These are phyloP conservation scores for Tachina grossa DNA, from an alignment of 2,888 invertebrate species.

Conservation along the genomic window DNA sequence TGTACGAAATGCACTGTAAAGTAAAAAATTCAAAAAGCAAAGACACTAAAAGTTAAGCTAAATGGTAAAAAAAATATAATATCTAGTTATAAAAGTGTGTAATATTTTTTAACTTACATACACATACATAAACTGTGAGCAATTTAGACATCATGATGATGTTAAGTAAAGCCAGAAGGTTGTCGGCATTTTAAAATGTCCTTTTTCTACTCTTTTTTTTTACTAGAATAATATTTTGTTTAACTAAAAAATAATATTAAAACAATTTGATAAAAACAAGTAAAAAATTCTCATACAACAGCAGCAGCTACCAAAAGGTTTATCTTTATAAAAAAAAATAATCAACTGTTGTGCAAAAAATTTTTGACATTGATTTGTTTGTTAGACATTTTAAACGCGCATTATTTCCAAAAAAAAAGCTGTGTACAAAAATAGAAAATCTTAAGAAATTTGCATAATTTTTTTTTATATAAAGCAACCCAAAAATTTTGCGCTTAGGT, in stretches of 20 bases:
- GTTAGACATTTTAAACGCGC: slow-evolving; percentile 36
- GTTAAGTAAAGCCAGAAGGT: slow-evolving; percentile 67
- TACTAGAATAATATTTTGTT: background rate
- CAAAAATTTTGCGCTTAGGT: too few relatives aligned
- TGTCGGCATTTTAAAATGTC: slow-evolving; percentile 60
- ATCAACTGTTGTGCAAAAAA: slow-evolving; percentile 33
- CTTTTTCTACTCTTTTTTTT: background rate
- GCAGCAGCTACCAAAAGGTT: background rate
- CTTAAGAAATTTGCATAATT: background rate
- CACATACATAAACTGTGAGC: slow-evolving; percentile 10
- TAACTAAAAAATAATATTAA: slow-evolving; percentile 13
- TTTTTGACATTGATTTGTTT: slow-evolving; percentile 67
- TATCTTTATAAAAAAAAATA: background rate
- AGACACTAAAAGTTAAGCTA: slow-evolving; percentile 55
- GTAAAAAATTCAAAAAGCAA: slow-evolving; percentile 40
- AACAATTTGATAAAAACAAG: slow-evolving; percentile 28
- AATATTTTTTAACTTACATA: background rate
- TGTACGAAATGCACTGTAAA: slow-evolving; percentile 13
- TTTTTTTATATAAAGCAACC: too few relatives aligned
- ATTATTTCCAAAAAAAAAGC: slow-evolving; percentile 10
- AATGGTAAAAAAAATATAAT: background rate
- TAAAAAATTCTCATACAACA: slow-evolving; percentile 44
- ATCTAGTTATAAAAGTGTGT: slow-evolving; percentile 7
- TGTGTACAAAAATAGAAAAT: background rate
- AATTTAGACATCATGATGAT: slow-evolving; percentile 66